Evolutionary conservation across 2,113 vertebrate species (phyloP).

Genomic region (Toxotes jaculatrix): DNA sequence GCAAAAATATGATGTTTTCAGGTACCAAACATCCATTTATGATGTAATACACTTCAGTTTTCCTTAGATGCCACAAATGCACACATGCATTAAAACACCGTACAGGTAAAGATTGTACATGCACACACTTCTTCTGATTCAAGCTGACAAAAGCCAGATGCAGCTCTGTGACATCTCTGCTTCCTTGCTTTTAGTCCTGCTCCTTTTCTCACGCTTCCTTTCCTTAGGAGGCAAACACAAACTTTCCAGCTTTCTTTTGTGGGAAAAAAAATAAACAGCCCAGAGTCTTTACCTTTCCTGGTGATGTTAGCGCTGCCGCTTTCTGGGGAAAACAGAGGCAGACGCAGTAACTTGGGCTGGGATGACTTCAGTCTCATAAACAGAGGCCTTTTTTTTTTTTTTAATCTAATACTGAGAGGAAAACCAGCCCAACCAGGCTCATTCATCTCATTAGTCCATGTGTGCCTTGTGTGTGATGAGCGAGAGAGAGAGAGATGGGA

Average conservation of each 20-base stretch:
- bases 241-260: background rate
- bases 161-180: background rate
- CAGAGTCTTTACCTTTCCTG: background rate
- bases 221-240: constrained; percentile 21
- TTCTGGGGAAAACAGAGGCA: background rate
- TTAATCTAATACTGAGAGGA: constrained; percentile 46
- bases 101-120: background rate
- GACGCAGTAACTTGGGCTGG: background rate
- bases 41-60: constrained; percentile 49
- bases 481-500: background rate
- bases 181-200: background rate
- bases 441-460: constrained; percentile 8
- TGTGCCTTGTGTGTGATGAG: background rate
- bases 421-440: background rate
- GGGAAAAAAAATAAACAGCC: background rate
- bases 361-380: constrained; percentile 9
- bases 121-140: background rate
- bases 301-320: background rate
- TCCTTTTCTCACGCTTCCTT: constrained; percentile 19
- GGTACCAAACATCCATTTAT: constrained; percentile 22
- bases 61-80: constrained; percentile 6
- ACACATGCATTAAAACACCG: background rate
- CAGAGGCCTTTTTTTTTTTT: constrained; percentile 5
- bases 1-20: background rate
- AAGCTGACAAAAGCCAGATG: constrained; percentile 45